Evolutionary conservation across 2,888 invertebrate species (phyloP).

Genomic region (Miltochrista miniata): DNA sequence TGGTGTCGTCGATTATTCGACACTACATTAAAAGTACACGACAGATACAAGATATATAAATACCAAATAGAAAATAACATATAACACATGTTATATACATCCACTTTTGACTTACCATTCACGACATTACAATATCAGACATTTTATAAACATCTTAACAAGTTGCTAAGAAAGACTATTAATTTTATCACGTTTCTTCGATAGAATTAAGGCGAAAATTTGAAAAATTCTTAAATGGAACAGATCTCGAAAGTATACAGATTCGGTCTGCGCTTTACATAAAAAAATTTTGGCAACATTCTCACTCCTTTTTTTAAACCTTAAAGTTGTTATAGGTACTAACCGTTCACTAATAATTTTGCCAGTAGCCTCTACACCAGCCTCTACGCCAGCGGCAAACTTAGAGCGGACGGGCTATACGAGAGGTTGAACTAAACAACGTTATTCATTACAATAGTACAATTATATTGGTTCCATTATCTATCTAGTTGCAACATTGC

Average conservation of each 20-base stretch:
- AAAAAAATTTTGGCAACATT: conserved; percentile 65
- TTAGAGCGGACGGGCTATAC: too few species aligned
- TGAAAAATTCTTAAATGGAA: conserved; percentile 28
- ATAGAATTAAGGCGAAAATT: conserved; percentile 17
- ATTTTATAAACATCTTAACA: background rate
- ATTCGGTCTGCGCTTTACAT: conserved; percentile 40
- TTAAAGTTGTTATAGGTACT: conserved; percentile 27
- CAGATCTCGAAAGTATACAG: conserved; percentile 52
- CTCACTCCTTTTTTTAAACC: conserved; percentile 37
- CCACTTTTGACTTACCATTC: conserved; percentile 4
- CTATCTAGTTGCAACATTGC: conserved; percentile 48
- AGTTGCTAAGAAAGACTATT: background rate
- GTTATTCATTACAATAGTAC: conserved; percentile 32
- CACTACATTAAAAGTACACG: conserved; percentile 13
- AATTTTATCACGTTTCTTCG: background rate
- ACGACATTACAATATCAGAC: background rate
- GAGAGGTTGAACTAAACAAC: conserved; percentile 29
- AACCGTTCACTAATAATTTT: too few species aligned
- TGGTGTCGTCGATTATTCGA: conserved; percentile 34
- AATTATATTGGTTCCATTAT: conserved; percentile 40
- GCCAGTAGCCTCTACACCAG: too few species aligned
- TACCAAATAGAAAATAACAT: conserved; percentile 32
- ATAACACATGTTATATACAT: conserved; percentile 27
- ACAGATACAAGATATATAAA: conserved; percentile 28
- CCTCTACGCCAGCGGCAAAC: too few species aligned